Conservation (phyloP, 2,888 invertebrate genomes). For the Eulithis testata region DNA sequence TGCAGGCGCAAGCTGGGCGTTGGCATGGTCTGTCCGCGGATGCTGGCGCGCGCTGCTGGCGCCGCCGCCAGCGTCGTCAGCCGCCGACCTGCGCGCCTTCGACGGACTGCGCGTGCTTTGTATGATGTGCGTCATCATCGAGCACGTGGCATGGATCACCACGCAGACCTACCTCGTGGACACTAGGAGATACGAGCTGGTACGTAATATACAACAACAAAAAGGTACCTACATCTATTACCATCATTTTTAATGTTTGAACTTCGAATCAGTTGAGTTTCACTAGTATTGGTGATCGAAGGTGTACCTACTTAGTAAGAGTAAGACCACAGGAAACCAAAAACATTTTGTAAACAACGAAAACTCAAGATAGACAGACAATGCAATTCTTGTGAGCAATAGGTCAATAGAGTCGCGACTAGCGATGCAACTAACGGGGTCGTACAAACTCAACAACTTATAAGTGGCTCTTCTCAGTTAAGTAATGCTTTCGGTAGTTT, state of each 20-base stretch:
- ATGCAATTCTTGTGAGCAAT: neutral
- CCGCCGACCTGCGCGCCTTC: slow-evolving; percentile 64
- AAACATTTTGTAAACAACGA: no score
- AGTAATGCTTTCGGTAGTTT: slow-evolving; percentile 14
- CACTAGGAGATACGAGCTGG: slow-evolving; percentile 65
- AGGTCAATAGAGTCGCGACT: neutral
- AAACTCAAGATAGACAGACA: neutral
- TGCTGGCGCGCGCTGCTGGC: slow-evolving; percentile 61
- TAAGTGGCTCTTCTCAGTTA: slow-evolving; percentile 10
- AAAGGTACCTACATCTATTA: no score
- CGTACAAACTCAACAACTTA: slow-evolving; percentile 4
- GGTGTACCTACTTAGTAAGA: no score
- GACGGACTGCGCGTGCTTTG: slow-evolving; percentile 75
- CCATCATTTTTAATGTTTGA: no score
- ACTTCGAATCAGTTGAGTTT: no score
- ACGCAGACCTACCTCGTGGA: slow-evolving; percentile 67
- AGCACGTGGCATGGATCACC: slow-evolving; percentile 77
- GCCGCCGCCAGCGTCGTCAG: slow-evolving; percentile 50
- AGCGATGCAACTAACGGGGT: slow-evolving; percentile 6
- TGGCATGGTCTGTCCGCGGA: slow-evolving; percentile 67
- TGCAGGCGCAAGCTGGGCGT: slow-evolving; percentile 57
- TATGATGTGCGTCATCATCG: slow-evolving; percentile 76
- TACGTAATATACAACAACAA: slow-evolving; percentile 30
- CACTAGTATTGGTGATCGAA: no score
- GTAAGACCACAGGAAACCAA: no score